A percentile compares a stretch with the other conserved stretches of the same genome.
Evolutionary conservation across 2,888 invertebrate genomes (phyloP).

Genomic region (Drosophila subsilvestris): DNA sequence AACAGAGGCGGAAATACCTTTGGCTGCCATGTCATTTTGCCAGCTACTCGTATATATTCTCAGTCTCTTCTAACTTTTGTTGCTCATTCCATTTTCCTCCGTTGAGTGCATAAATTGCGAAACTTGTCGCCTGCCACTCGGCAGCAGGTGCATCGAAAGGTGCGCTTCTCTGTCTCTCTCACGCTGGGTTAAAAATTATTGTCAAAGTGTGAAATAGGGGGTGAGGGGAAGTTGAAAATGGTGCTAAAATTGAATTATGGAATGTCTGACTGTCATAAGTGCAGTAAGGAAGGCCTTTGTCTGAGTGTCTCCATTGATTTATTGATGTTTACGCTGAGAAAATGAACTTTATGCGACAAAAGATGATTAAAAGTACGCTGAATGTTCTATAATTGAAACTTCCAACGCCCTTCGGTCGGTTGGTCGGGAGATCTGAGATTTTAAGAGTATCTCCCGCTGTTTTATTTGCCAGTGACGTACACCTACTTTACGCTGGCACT

Average conservation of each 20-base stretch:
- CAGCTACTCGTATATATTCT: constrained; percentile 8
- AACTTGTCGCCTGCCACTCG: constrained; percentile 23
- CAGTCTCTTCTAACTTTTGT: constrained; percentile 20
- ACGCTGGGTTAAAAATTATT: constrained; percentile 17
- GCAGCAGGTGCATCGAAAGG: constrained; percentile 31
- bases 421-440: no score
- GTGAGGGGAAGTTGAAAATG: constrained; percentile 10
- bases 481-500: constrained; percentile 28
- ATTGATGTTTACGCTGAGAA: neutral
- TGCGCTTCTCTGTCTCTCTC: constrained; percentile 6
- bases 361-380: neutral
- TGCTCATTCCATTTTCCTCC: constrained; percentile 34
- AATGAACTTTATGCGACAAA: neutral
- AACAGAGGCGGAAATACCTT: constrained; percentile 62
- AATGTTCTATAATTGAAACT: no score
- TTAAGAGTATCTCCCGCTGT: no score
- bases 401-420: no score
- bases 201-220: neutral
- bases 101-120: constrained; percentile 32
- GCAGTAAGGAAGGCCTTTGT: neutral
- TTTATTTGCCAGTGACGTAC: neutral
- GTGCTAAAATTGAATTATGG: constrained; percentile 37
- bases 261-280: constrained; percentile 9
- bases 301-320: neutral
- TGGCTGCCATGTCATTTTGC: constrained; percentile 44